phyloP scores from a whole-genome alignment of 2,797 vertebrate genomes.

The Amniataba percoides region DNA sequence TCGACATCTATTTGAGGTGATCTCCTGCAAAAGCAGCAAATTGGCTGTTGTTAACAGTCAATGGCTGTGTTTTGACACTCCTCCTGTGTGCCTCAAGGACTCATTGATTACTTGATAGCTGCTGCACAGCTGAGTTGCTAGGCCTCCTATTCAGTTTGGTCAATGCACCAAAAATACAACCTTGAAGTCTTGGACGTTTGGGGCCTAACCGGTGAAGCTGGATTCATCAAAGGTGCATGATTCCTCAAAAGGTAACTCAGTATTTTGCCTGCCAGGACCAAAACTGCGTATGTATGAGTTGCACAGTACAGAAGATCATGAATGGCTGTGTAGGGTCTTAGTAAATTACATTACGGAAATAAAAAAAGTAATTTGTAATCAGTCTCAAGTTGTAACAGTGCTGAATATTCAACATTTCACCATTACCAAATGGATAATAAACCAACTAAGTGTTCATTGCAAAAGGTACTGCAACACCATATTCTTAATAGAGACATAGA shows the following conservation, averaged over 20 bases:
- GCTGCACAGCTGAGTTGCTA: constrained; percentile 69
- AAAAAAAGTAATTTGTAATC: constrained; percentile 27
- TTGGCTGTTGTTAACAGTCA: constrained; percentile 78
- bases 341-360: constrained; percentile 24
- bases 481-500: constrained; percentile 63
- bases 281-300: constrained; percentile 11
- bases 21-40: constrained; percentile 75
- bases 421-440: constrained; percentile 23
- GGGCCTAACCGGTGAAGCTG: constrained; percentile 30
- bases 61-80: constrained; percentile 81
- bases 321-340: constrained; percentile 18
- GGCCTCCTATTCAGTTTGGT: constrained; percentile 71
- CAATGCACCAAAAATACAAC: constrained; percentile 77
- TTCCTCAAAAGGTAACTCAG: constrained; percentile 23
- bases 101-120: constrained; percentile 82
- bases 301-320: constrained; percentile 22
- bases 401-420: constrained; percentile 24
- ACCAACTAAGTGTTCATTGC: constrained; percentile 34
- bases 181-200: constrained; percentile 42
- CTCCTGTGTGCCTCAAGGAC: constrained; percentile 77
- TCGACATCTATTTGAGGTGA: constrained; percentile 72
- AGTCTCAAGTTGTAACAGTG: constrained; percentile 27
- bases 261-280: constrained; percentile 17
- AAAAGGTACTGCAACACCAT: constrained; percentile 30
- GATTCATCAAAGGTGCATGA: constrained; percentile 32